These are phyloP conservation scores for Troglohyphantes excavatus DNA, from an alignment of 2,888 invertebrate species.

Conservation along the genomic window DNA sequence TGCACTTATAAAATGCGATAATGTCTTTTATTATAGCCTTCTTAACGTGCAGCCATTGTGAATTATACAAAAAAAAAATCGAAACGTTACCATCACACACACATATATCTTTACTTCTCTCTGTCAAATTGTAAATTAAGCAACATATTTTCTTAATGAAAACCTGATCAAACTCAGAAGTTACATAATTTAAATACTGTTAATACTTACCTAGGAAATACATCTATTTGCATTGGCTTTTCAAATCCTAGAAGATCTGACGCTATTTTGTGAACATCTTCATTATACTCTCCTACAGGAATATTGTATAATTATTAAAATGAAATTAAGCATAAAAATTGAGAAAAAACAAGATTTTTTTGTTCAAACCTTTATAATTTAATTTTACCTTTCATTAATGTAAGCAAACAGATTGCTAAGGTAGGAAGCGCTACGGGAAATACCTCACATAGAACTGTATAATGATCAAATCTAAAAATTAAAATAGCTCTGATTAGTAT, in stretches of 20 bases:
- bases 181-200: no score
- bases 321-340: neutral
- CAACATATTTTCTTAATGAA: no score
- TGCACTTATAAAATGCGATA: no score
- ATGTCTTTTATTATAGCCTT: no score
- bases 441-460: slow-evolving; percentile 76
- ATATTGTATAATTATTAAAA: neutral
- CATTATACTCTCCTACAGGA: slow-evolving; percentile 73
- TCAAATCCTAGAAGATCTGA: slow-evolving; percentile 73
- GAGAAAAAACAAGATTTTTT: neutral
- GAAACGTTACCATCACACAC: no score
- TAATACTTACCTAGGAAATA: slow-evolving; percentile 72
- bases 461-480: slow-evolving; percentile 75
- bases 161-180: no score
- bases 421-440: slow-evolving; percentile 77
- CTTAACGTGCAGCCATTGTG: no score
- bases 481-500: neutral
- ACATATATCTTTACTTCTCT: no score
- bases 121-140: no score
- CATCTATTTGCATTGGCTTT: slow-evolving; percentile 67
- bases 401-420: slow-evolving; percentile 73
- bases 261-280: slow-evolving; percentile 71
- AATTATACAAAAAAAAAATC: no score
- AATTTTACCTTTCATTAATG: slow-evolving; percentile 68
- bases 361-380: slow-evolving; percentile 2